Conservation (phyloP, 2,113 vertebrate genomes). For the Psammodynastes pulverulentus region DNA sequence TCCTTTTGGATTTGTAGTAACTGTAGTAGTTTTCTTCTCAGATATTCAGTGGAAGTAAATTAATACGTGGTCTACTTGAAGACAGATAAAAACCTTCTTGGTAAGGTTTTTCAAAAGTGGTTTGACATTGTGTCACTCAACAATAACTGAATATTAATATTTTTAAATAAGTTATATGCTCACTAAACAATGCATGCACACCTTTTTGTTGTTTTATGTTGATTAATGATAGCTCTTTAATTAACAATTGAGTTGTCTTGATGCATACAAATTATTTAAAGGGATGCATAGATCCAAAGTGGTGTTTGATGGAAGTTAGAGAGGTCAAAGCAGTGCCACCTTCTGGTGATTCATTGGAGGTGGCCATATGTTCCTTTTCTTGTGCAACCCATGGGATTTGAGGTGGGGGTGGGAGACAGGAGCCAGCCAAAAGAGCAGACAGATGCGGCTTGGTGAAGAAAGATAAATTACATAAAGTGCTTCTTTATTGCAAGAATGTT, state of each 20-base stretch:
- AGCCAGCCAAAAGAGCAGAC: constrained; percentile 62
- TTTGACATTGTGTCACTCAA: neutral
- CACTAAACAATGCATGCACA: neutral
- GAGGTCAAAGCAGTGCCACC: constrained; percentile 61
- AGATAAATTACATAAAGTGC: constrained; percentile 64
- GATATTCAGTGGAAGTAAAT: neutral
- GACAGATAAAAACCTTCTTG: neutral
- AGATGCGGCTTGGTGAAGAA: constrained; percentile 65
- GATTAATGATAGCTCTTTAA: neutral
- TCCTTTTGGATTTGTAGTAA: neutral
- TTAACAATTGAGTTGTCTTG: neutral
- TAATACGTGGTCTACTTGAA: neutral
- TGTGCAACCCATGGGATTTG: constrained; percentile 40
- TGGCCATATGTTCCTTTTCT: constrained; percentile 35
- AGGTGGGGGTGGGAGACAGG: constrained; percentile 52
- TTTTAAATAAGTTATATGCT: neutral
- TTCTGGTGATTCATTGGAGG: constrained; percentile 50
- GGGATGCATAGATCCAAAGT: neutral
- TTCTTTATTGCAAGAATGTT: constrained; percentile 62
- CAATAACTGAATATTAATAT: neutral
- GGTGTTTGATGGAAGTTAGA: neutral
- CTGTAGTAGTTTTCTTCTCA: neutral
- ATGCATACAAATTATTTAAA: neutral
- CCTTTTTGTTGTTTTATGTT: neutral
- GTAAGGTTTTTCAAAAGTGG: neutral